These are phyloP conservation scores for Choloepus didactylus DNA, from an alignment of 2,797 vertebrate genomes.

Conservation along the genomic window DNA sequence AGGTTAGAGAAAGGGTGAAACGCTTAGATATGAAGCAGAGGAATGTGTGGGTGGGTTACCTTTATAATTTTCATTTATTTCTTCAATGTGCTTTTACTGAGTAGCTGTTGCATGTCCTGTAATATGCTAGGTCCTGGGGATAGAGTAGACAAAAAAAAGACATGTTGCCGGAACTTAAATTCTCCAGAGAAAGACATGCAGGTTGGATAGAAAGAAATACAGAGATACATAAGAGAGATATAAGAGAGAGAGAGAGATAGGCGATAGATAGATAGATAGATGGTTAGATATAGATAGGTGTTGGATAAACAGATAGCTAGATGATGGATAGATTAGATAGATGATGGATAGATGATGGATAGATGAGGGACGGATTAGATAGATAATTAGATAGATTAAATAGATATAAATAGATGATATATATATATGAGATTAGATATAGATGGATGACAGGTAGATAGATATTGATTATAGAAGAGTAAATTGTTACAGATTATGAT, in stretches of 20 bases:
- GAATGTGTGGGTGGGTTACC: not conserved
- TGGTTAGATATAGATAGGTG: too few species aligned
- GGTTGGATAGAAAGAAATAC: not conserved
- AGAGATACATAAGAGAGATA: not conserved
- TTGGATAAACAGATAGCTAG: too few species aligned
- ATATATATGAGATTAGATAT: too few species aligned
- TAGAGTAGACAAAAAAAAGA: not conserved
- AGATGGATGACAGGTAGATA: not conserved
- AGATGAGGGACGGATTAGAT: not conserved
- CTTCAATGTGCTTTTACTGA: conserved; percentile 9
- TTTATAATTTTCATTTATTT: conserved; percentile 9
- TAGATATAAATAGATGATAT: too few species aligned
- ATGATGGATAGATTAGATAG: too few species aligned
- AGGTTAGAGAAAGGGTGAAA: not conserved
- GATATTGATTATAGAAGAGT: not conserved
- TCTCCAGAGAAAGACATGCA: not conserved
- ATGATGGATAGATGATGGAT: not conserved
- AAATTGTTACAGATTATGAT: not conserved
- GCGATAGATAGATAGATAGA: not conserved
- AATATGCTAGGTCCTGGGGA: not conserved
- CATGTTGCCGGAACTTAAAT: not conserved
- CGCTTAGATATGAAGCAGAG: not conserved
- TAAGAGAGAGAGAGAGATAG: too few species aligned
- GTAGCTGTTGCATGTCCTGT: not conserved
- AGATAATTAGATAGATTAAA: too few species aligned